A percentile compares a stretch with the other conserved stretches of the same genome.
These are phyloP conservation scores for Cydia splendana DNA, from an alignment of 1,140 invertebrate species.

Conservation along the genomic window DNA sequence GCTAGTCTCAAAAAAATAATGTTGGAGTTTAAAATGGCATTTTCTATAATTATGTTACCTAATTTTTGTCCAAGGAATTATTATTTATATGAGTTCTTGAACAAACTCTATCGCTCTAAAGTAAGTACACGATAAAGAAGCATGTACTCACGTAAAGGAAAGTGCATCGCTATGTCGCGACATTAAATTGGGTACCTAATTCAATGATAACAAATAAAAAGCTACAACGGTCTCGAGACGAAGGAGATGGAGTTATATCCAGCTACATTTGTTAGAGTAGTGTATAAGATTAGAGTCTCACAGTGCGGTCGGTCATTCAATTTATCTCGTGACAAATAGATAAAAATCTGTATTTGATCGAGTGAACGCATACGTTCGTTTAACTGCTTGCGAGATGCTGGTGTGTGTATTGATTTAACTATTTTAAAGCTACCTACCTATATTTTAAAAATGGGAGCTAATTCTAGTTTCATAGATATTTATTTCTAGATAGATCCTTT, in stretches of 20 bases:
- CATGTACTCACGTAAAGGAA: constrained; percentile 19
- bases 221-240: constrained; percentile 15
- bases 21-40: no score
- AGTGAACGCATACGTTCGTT: constrained; percentile 22
- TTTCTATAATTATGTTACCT: no score
- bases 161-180: constrained; percentile 32
- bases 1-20: no score
- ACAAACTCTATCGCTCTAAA: background rate
- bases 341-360: constrained; percentile 31
- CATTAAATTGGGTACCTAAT: constrained; percentile 32
- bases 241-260: background rate
- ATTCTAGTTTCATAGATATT: no score
- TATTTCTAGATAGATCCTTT: no score
- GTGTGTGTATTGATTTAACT: background rate
- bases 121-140: background rate
- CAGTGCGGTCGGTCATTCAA: constrained; percentile 28
- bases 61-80: background rate
- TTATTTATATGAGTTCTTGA: background rate
- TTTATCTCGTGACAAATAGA: constrained; percentile 33
- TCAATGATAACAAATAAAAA: constrained; percentile 33
- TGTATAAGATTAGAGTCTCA: constrained; percentile 6
- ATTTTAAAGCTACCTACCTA: background rate
- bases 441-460: no score
- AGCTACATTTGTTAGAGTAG: constrained; percentile 10
- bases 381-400: background rate